A percentile compares a stretch with the other conserved stretches of the same genome.
Conservation (phyloP, 2,113 vertebrate species). For the Tapirus terrestris region DNA sequence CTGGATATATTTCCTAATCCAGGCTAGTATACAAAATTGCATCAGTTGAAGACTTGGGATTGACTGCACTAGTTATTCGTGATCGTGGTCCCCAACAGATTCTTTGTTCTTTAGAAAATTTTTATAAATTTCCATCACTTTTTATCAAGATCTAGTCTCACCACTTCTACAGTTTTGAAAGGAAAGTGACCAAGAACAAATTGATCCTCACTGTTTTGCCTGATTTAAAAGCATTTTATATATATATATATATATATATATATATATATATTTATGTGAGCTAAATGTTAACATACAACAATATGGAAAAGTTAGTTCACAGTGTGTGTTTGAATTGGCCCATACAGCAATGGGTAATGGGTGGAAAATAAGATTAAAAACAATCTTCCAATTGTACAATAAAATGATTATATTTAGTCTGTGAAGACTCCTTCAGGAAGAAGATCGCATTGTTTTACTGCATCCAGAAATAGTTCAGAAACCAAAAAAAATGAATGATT, state of each 20-base stretch:
- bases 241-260: neutral
- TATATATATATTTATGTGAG: neutral
- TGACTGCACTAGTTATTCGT: neutral
- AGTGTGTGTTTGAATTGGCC: neutral
- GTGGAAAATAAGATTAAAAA: neutral
- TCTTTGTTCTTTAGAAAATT: neutral
- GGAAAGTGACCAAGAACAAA: neutral
- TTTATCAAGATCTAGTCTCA: neutral
- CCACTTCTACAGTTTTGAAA: neutral
- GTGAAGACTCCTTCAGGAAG: neutral
- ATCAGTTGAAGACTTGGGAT: neutral
- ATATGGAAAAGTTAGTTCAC: neutral
- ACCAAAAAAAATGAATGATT: neutral
- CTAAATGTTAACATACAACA: neutral
- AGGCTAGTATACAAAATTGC: neutral
- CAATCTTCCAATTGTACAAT: neutral
- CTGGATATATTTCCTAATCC: neutral
- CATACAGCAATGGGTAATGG: neutral
- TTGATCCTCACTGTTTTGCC: neutral
- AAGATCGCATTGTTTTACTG: neutral
- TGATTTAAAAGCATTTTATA: neutral
- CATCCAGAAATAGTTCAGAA: neutral
- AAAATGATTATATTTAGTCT: neutral
- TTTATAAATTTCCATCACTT: neutral
- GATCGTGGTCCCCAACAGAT: neutral